Percentiles rank a stretch among this genome's conserved stretches.
These are phyloP conservation scores for Drosophila prosaltans DNA, from an alignment of 1,140 invertebrate genomes.

Conservation along the genomic window DNA sequence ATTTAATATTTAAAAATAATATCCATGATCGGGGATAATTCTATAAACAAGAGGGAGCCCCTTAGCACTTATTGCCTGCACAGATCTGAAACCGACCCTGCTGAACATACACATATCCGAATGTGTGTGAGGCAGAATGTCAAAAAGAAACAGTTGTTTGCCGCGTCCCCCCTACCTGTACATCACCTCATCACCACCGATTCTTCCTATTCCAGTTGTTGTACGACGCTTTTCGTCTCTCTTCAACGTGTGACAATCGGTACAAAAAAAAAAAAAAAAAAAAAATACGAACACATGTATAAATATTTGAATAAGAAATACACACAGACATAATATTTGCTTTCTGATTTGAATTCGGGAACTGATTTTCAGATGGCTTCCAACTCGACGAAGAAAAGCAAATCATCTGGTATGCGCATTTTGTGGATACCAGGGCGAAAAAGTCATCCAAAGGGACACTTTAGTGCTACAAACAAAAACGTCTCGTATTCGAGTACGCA, in stretches of 20 bases:
- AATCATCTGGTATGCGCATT: constrained; percentile 72
- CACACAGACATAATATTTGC: constrained; percentile 28
- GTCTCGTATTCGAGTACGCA: constrained; percentile 63
- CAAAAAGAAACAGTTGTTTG: constrained; percentile 1
- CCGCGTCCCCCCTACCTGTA: neutral
- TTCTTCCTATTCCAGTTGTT: neutral
- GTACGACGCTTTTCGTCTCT: neutral
- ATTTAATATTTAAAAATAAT: no score
- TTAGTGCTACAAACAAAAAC: constrained; percentile 67
- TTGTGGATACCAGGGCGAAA: constrained; percentile 79
- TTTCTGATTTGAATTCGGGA: constrained; percentile 33
- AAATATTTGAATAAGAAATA: constrained; percentile 18
- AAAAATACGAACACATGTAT: constrained; percentile 1
- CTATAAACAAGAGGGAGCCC: neutral
- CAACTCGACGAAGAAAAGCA: constrained; percentile 64
- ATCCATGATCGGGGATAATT: no score
- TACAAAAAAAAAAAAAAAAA: neutral
- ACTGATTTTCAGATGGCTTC: constrained; percentile 73
- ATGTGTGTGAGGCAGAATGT: neutral
- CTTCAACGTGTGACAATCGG: neutral
- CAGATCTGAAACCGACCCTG: neutral
- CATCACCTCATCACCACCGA: neutral
- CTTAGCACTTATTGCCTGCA: neutral
- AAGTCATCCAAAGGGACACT: constrained; percentile 69
- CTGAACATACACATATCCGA: neutral